phyloP scores from a whole-genome alignment of 2,797 vertebrate genomes.

The Gorsachius magnificus region DNA sequence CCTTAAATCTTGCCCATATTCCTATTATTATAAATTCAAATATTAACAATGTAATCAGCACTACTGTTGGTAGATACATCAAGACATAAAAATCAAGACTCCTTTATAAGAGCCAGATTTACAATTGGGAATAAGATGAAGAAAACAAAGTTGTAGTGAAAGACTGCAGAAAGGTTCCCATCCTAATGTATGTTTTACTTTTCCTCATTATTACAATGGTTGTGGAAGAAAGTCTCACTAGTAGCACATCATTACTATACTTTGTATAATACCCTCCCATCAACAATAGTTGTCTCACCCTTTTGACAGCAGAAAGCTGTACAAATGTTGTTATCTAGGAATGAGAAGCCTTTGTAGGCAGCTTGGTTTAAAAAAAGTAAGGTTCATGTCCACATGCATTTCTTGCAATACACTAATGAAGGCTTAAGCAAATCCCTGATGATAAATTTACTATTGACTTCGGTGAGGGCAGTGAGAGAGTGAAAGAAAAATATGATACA shows the following conservation, averaged over 20 bases:
- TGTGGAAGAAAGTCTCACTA: slow-evolving; percentile 23
- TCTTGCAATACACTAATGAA: background rate
- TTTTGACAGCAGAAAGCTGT: background rate
- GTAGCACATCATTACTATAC: background rate
- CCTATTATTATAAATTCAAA: background rate
- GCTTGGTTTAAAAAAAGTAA: background rate
- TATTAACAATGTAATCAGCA: background rate
- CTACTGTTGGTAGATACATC: background rate
- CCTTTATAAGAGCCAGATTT: background rate
- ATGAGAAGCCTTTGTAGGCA: background rate
- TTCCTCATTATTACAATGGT: background rate
- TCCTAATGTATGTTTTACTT: background rate
- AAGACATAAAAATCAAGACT: background rate
- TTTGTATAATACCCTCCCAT: background rate
- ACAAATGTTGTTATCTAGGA: background rate
- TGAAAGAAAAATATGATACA: background rate
- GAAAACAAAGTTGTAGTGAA: background rate
- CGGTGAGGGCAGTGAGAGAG: background rate
- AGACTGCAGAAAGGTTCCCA: background rate
- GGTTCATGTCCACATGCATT: background rate
- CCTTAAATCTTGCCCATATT: background rate
- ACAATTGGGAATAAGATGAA: background rate
- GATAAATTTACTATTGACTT: background rate
- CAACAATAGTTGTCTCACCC: background rate
- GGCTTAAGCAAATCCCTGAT: background rate